phyloP scores from a whole-genome alignment of 2,113 vertebrate species.

The Toxotes jaculatrix region DNA sequence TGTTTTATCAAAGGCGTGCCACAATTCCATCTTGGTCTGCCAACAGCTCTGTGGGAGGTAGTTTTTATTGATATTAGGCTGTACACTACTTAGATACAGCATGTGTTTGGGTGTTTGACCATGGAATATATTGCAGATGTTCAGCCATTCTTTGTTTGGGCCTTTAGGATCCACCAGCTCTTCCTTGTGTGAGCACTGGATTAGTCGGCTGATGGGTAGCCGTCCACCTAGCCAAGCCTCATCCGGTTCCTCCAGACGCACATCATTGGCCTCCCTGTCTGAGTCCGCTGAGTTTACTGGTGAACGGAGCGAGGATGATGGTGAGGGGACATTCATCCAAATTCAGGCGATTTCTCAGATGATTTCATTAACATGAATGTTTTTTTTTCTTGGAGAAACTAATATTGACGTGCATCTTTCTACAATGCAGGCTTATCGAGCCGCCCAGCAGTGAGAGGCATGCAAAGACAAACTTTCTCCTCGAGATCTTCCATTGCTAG shows the following conservation, averaged over 20 bases:
- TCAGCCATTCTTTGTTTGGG: constrained; percentile 14
- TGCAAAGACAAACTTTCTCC: constrained; percentile 94
- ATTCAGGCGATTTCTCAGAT: not conserved
- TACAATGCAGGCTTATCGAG: constrained; percentile 90
- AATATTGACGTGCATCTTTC: constrained; percentile 11
- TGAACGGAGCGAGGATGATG: constrained; percentile 97
- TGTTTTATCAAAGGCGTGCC: constrained; percentile 97
- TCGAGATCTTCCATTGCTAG: constrained; percentile 95
- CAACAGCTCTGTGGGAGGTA: constrained; percentile 98
- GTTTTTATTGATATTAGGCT: constrained; percentile 8
- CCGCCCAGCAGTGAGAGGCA: constrained; percentile 92
- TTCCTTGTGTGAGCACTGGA: constrained; percentile 97
- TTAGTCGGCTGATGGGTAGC: constrained; percentile 95
- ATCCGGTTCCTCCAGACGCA: constrained; percentile 94
- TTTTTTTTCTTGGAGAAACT: not conserved
- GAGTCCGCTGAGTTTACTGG: constrained; percentile 94
- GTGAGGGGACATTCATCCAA: constrained; percentile 81
- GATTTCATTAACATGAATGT: not conserved
- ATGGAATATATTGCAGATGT: not conserved
- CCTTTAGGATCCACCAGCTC: constrained; percentile 95
- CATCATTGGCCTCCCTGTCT: constrained; percentile 93
- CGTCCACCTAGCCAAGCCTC: constrained; percentile 95
- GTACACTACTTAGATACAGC: not conserved
- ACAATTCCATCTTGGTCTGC: constrained; percentile 97
- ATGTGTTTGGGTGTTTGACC: not conserved